Base-by-base conservation (phyloP, 2,888 invertebrate genomes). In the Netelia melanura region DNA sequence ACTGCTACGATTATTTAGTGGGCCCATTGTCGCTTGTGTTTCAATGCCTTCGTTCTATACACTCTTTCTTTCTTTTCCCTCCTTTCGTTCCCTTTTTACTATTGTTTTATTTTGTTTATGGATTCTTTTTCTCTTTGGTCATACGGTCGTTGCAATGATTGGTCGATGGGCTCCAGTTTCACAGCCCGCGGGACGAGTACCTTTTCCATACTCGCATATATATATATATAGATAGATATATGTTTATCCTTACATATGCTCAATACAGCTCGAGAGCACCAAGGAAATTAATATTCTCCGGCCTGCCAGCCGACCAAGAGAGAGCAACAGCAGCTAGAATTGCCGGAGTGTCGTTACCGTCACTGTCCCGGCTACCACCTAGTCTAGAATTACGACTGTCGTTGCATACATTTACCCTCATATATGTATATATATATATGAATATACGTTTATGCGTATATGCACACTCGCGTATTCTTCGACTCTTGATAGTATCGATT, bases 1-100 rank as follows among this genome's bases (percentile, higher is more conserved):
- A 88, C 87, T 86, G 85, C 89, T 85, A 65, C 85, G 89, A 91
- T 91, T 90, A 91, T 91, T 91, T 89, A 89, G 88, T 86, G 86
- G 83, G 81, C 86, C 81, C 84, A 87, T 87, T 86, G 83, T 87
- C 86, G 86, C 89, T 87, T 88, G 70, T 64, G 70, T 79, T 38
- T 38, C 56, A 65, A 9, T 56, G 54, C 44, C 65, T 44, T 30
- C 65, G 65, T 72, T 56, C 64, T 64, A 30, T 67, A 17, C 17
- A 17, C 25, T 54, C 54, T 30, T 70, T 58, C 67, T 77, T 61
- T 58, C 30, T 81, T 54, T 38, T 23, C 38, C 48, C 5, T 17
- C 6, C 64, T 65, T 43, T 52, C 2, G 5, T 54, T 54, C 17
- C 2, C 1, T 25, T 25, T 25, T 25, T 2, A 25, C 3, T 25